Evolutionary conservation across 2,797 vertebrate species (phyloP).

Genomic region (Schizopygopsis pylzovi): DNA sequence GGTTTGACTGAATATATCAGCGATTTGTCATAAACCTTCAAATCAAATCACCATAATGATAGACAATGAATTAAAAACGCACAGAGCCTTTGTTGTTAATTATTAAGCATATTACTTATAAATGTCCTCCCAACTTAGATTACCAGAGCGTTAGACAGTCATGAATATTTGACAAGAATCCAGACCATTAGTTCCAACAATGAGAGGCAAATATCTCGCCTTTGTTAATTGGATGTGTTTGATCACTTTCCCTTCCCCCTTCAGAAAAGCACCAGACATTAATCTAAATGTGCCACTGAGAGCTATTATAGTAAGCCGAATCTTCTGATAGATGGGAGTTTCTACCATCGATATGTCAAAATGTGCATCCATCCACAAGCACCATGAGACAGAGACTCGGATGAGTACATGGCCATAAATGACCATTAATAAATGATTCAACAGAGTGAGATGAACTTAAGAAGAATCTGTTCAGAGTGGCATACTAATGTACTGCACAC

Average conservation of each 20-base stretch:
- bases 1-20: neutral
- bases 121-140: slow-evolving; percentile 18
- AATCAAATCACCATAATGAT: slow-evolving; percentile 4
- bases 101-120: slow-evolving; percentile 29
- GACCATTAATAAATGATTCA: slow-evolving; percentile 39
- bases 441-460: neutral
- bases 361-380: slow-evolving; percentile 15
- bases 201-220: neutral
- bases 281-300: slow-evolving; percentile 22
- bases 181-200: slow-evolving; percentile 39
- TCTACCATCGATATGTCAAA: slow-evolving; percentile 25
- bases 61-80: slow-evolving; percentile 19
- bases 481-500: neutral
- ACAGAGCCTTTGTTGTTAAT: slow-evolving; percentile 22
- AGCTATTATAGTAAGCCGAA: slow-evolving; percentile 18
- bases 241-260: slow-evolving; percentile 32
- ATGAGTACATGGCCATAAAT: slow-evolving; percentile 20
- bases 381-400: neutral
- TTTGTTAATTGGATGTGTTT: slow-evolving; percentile 46
- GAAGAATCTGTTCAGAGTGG: slow-evolving; percentile 3
- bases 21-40: neutral
- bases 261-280: slow-evolving; percentile 9
- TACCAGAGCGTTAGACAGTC: slow-evolving; percentile 19
- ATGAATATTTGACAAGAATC: slow-evolving; percentile 46
- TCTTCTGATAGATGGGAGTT: slow-evolving; percentile 28